Base-by-base conservation (phyloP, 2,113 vertebrate genomes). In the Telmatochromis sp. region DNA sequence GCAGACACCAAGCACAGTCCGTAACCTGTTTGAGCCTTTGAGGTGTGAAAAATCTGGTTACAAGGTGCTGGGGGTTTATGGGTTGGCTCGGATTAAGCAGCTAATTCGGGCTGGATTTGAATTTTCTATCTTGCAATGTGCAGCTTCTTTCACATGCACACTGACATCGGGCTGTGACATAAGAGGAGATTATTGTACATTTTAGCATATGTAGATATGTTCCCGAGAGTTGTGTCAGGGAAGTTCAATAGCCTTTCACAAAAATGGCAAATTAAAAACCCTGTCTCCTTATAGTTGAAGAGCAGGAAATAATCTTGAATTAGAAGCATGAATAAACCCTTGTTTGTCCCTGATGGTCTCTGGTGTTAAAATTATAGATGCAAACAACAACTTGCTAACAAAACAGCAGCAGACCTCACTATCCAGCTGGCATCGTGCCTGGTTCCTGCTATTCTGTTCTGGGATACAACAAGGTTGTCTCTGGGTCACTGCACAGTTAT, bases 41-140 rank as follows among this genome's bases (percentile, higher is more conserved):
- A 79, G 47, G 35, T 63, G 84, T 84, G 51, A 87, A 84, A 91
- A 93, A 93, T 89, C 86, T 58, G 9, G 84, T 90, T 65, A 78
- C 28, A 83, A 85, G 28, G 28, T 91, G n/a, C 57, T 73, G 47
- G 19, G 79, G 75, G 58, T 87, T 84, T 51, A 49, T 26, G 55
- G 55, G 68, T 42, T 55, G 68, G 79, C 40, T 80, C 7, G 51
- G 81, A 92, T 93, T 93, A 87, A 84, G 86, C 15, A 3, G 21
- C 31, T 86, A 63, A 85, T 89, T 85, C 9, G 0, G 58, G 23
- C 9, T 42, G 68, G 21, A 73, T 82, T 80, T 85, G 15, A 87
- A 60, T 70, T 87, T 82, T 86, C 13, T 28, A 40, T 63, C 23
- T 58, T 60, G 53, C 47, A 68, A 15, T 51, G 21, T 82, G 60